Percentiles rank a stretch among this genome's conserved stretches.
Conservation (phyloP, 2,888 invertebrate species). For the Trichopoda pennipes region DNA sequence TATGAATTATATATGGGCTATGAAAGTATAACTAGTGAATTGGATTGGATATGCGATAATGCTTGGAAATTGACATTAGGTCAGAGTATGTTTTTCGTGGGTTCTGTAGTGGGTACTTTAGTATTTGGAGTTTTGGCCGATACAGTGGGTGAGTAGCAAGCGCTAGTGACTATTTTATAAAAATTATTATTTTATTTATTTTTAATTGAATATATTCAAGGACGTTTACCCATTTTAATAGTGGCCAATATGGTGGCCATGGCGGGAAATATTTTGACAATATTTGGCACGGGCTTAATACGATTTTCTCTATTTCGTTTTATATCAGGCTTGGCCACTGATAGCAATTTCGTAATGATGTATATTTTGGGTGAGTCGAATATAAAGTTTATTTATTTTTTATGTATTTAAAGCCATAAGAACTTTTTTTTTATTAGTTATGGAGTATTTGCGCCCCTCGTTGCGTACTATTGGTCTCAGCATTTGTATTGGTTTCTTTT, state of each 20-base stretch:
- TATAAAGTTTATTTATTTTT: neutral
- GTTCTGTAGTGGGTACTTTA: conserved; percentile 83
- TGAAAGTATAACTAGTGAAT: conserved; percentile 84
- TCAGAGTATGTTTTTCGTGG: conserved; percentile 84
- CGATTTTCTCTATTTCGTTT: conserved; percentile 82
- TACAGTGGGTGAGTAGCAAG: conserved; percentile 78
- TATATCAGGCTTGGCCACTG: conserved; percentile 83
- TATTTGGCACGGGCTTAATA: conserved; percentile 80
- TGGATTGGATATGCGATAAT: conserved; percentile 84
- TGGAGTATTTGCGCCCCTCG: conserved; percentile 82
- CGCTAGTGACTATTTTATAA: neutral
- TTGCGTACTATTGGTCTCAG: conserved; percentile 83
- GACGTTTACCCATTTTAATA: conserved; percentile 83
- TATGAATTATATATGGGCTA: conserved; percentile 83
- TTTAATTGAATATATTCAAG: conserved; percentile 60
- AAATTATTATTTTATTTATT: neutral
- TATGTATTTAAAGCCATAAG: too few species aligned
- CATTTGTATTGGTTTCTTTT: conserved; percentile 83
- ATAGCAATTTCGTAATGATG: conserved; percentile 84
- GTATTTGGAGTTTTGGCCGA: conserved; percentile 83
- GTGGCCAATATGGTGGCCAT: conserved; percentile 82
- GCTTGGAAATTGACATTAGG: conserved; percentile 83
- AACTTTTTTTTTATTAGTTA: conserved; percentile 79
- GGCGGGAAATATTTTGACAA: conserved; percentile 82
- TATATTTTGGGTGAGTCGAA: conserved; percentile 83